These are phyloP conservation scores for Calycopis cecrops DNA, from an alignment of 1,140 invertebrate genomes.

Conservation along the genomic window DNA sequence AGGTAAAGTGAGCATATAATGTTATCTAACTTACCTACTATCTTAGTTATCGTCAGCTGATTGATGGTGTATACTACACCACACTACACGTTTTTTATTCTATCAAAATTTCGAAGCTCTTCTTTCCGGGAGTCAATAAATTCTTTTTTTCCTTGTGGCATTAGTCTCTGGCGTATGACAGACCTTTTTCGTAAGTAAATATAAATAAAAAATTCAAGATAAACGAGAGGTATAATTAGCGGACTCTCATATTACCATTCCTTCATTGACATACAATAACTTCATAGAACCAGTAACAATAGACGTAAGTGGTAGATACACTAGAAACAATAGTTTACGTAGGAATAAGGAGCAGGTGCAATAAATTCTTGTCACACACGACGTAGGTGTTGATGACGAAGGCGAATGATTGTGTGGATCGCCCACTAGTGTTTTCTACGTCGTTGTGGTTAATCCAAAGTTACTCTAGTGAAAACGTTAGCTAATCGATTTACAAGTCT, in stretches of 20 bases:
- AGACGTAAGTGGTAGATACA: background rate
- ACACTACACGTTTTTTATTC: too few relatives aligned
- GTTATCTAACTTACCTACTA: too few relatives aligned
- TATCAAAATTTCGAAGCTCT: too few relatives aligned
- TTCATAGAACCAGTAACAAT: background rate
- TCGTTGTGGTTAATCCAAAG: background rate
- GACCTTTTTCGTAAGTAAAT: too few relatives aligned
- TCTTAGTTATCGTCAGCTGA: too few relatives aligned
- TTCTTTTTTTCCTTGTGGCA: too few relatives aligned
- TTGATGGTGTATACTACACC: too few relatives aligned
- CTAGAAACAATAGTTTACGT: slow-evolving; percentile 5
- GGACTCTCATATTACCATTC: background rate
- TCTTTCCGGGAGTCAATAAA: too few relatives aligned
- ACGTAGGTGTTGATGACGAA: slow-evolving; percentile 1
- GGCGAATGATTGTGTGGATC: background rate
- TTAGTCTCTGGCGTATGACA: too few relatives aligned
- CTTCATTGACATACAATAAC: slow-evolving; percentile 4
- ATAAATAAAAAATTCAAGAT: background rate
- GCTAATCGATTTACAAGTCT: too few relatives aligned
- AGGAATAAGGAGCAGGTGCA: background rate
- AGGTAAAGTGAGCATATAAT: too few relatives aligned
- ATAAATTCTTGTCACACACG: background rate
- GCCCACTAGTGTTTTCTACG: background rate
- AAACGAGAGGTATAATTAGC: background rate
- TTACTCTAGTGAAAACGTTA: too few relatives aligned